Conservation (phyloP, 2,888 invertebrate species). For the Hermaeophaga mercurialis region DNA sequence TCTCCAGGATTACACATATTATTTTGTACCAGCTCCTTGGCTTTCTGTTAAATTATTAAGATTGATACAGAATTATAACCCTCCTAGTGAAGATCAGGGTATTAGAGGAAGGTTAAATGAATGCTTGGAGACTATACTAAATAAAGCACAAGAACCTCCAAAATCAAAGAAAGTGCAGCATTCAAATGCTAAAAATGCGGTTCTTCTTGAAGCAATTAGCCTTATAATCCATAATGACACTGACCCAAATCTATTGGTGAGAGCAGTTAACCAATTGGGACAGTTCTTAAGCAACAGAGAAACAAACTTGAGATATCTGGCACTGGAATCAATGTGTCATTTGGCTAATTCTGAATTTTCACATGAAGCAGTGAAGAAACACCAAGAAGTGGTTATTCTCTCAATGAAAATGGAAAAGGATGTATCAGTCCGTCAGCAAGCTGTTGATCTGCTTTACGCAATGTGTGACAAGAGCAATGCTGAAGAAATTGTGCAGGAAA, state of each 20-base stretch:
- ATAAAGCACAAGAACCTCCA: conserved; percentile 99
- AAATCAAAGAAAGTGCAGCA: conserved; percentile 99
- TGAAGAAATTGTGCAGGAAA: conserved; percentile 99
- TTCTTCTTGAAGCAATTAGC: conserved; percentile 99
- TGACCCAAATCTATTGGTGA: conserved; percentile 93
- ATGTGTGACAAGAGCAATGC: conserved; percentile 99
- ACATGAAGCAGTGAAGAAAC: conserved; percentile 99
- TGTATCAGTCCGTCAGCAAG: conserved; percentile 96
- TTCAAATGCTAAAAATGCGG: conserved; percentile 99
- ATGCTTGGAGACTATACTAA: conserved; percentile 96
- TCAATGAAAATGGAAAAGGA: conserved; percentile 99
- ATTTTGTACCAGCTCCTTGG: conserved; percentile 99
- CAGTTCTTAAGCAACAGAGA: conserved; percentile 97
- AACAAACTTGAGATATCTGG: conserved; percentile 96
- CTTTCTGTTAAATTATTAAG: conserved; percentile 95
- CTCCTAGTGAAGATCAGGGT: conserved; percentile 95
- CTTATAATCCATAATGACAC: conserved; percentile 99
- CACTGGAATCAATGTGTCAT: conserved; percentile 99
- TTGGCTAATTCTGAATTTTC: conserved; percentile 99
- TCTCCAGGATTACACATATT: conserved; percentile 99
- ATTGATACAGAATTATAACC: conserved; percentile 96
- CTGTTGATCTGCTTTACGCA: conserved; percentile 97
- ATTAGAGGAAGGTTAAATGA: conserved; percentile 95
- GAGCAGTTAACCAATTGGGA: conserved; percentile 98
- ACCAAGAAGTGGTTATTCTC: conserved; percentile 98